phyloP scores from a whole-genome alignment of 2,797 vertebrate species.

The Mormyrus hasselquistii region DNA sequence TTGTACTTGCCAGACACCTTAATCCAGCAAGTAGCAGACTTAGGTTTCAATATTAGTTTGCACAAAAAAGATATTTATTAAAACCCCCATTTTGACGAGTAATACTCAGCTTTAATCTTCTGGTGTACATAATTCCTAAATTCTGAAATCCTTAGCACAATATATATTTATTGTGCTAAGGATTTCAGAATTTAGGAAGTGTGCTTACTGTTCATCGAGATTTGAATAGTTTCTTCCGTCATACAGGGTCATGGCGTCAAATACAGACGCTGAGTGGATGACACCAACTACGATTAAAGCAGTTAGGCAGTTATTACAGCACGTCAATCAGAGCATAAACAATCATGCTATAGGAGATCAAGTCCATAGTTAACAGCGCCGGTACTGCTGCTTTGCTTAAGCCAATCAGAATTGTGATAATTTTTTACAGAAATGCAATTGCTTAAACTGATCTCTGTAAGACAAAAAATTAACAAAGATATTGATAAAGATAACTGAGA shows the following conservation, averaged over 20 bases:
- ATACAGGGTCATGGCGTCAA: not conserved
- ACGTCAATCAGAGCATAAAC: not conserved
- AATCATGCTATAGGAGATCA: not conserved
- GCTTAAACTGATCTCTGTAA: not conserved
- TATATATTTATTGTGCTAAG: not conserved
- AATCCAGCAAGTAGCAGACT: not conserved
- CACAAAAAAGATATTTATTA: not conserved
- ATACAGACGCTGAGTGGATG: not conserved
- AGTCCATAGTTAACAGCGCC: not conserved
- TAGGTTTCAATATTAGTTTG: not conserved
- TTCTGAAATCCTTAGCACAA: not conserved
- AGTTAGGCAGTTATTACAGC: not conserved
- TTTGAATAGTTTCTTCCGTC: not conserved
- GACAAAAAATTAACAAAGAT: not conserved
- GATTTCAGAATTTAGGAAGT: too few relatives aligned
- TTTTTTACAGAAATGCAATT: not conserved
- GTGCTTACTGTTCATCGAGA: not conserved
- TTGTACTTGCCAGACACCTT: not conserved
- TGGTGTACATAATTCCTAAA: not conserved
- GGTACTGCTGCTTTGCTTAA: not conserved
- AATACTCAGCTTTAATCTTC: not conserved
- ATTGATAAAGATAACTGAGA: not conserved
- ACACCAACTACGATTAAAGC: not conserved
- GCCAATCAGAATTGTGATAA: not conserved
- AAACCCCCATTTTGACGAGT: not conserved